Base-by-base conservation (phyloP, 2,797 vertebrate species). In the Enteromius paludinosus region DNA sequence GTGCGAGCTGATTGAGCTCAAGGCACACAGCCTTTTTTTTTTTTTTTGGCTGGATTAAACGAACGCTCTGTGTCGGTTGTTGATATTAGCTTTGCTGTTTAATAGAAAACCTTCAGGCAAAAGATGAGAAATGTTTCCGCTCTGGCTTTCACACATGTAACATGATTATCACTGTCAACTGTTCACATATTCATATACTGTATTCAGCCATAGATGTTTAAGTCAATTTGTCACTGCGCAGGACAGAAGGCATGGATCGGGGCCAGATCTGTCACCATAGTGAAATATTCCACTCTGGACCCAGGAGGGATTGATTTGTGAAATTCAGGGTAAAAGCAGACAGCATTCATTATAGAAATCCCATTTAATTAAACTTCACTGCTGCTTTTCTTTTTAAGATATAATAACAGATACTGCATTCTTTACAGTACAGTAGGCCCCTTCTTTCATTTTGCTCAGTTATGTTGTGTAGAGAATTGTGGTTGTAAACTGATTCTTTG, bases 111-210 rank as follows among this genome's bases (percentile, higher is more conserved):
- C 77, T 2, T 0, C 15, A 56, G 65, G 64, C n/a, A 7, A 54
- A 66, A 79, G 8, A 66, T 18, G 45, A 54, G 33, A 66, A 52
- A 20, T 33, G 59, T 75, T 61, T 43, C 68, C n/a, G 8, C 14
- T 75, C 30, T 54, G 18, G 28, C 43, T 65, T 66, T 23, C n/a
- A 4, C 23, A 23, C 28, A 23, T 65, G 33, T 78, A 54, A 41
- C n/a, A 54, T 17, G 64, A 78, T 68, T 66, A 28, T 78, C 30
- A 68, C 3, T 54, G 64, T 78, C 52, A 49, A 30, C 64, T 66
- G 18, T 76, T 74, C 33, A 61, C 38, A 65, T 35, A 23, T 23
- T 52, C 17, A 28, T 25, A 47, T 15, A 47, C 8, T 61, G 12
- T 28, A 38, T 49, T 64, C 47, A 45, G n/a, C 25, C 35, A 38